Evolutionary conservation across 92 coral and sea anemone genomes (phyloP), one percentile per base, ranked within the genome.

Genomic region (Epizoanthus scotinus): DNA sequence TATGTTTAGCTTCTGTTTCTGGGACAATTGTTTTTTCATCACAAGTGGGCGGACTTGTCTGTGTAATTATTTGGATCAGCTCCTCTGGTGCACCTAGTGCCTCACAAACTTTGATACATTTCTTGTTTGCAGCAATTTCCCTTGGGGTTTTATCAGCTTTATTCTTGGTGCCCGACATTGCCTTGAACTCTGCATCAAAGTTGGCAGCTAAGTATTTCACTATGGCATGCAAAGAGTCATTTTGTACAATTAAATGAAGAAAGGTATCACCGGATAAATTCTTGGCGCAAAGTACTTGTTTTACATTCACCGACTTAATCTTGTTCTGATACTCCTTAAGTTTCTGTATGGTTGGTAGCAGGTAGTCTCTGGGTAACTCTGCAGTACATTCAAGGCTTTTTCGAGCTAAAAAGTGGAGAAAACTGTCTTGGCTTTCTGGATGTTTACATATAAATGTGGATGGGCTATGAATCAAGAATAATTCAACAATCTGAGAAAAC

Each of bases 361-460:
- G 68, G 40, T 75, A 75, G 13, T 75, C 81, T 57, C 61, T 75
- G 8, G 55, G 19, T 12, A 75, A 60, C 2, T 52, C 62, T 26
- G 40, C 81, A 19, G 21, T 8, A 20, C 26, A 40, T 57, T 75
- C 66, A 0, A 75, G 31, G 68, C 81, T 58, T 58, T 36, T 59
- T 22, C 44, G 81, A 59, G 68, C 44, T 38, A 75, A 75, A 75
- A 75, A 75, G 81, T 75, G 81, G 12, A 75, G 68, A 15, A 75
- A 75, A 21, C 14, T 59, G 68, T 75, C 56, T 38, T 75, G 67
- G 31, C 36, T 75, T 60, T 59, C 9, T 38, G 81, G 67, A 6
- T 21, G 22, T 50, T 60, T 75, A 27, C 59, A 58, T 19, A 13
- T 58, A 75, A 75, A 58, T 6, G 36, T 10, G 5, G 57, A 34